These are phyloP conservation scores for Campoletis sonorensis DNA, from an alignment of 1,140 invertebrate species.

Conservation along the genomic window DNA sequence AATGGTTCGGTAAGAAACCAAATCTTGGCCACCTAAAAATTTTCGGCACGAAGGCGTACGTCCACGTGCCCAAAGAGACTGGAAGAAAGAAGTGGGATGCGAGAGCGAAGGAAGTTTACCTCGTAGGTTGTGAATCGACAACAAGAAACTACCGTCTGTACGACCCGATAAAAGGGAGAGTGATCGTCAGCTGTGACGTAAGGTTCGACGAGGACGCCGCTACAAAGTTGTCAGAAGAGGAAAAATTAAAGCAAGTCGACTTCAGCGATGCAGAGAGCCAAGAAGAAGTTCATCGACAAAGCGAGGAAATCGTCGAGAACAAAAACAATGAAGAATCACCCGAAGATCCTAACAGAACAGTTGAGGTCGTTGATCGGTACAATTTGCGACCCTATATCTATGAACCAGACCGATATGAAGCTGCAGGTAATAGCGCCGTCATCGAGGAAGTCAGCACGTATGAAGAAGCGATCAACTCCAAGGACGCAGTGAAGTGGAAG, in stretches of 20 bases:
- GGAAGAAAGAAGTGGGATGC: conserved; percentile 51
- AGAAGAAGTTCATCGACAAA: too few relatives aligned
- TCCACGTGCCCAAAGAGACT: conserved; percentile 61
- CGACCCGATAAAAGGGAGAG: conserved; percentile 7
- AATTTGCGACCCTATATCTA: conserved; percentile 29
- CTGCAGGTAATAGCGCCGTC: not conserved
- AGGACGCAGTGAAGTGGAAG: conserved; percentile 42
- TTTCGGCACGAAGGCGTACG: conserved; percentile 62
- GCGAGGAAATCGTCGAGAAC: too few relatives aligned
- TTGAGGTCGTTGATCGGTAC: conserved; percentile 33
- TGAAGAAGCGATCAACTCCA: conserved; percentile 29
- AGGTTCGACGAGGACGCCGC: conserved; percentile 17
- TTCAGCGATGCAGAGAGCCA: too few relatives aligned
- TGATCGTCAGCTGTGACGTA: conserved; percentile 40
- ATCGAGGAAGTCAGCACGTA: conserved; percentile 35
- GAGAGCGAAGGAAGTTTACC: not conserved
- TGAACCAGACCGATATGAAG: conserved; percentile 33
- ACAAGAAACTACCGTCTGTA: conserved; percentile 38
- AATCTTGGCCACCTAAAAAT: conserved; percentile 57
- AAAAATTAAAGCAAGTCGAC: not conserved
- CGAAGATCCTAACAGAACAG: too few relatives aligned
- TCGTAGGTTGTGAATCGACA: conserved; percentile 35
- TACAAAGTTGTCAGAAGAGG: not conserved
- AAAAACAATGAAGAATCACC: too few relatives aligned
- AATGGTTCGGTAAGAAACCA: conserved; percentile 28